Percentiles rank a stretch among this genome's conserved stretches.
Evolutionary conservation across 2,888 invertebrate species (phyloP).

Genomic region (Agrochola lychnidis): DNA sequence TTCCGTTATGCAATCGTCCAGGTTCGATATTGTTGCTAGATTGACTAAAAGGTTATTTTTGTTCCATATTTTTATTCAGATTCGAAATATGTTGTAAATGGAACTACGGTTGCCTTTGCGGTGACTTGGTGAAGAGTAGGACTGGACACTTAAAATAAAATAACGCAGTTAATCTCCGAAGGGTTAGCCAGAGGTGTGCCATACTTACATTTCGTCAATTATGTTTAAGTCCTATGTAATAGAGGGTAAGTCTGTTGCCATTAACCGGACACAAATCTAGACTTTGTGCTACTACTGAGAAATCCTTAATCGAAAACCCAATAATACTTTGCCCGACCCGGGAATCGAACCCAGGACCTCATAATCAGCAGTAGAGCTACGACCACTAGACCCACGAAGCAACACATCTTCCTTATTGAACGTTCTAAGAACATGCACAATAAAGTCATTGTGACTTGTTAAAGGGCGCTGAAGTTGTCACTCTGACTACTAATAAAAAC

Average conservation of each 20-base stretch:
- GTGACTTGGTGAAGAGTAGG: background rate
- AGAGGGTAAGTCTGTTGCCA: too few species aligned
- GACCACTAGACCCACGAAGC: too few species aligned
- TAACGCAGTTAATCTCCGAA: too few species aligned
- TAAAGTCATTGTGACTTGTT: background rate
- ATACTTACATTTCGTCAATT: too few species aligned
- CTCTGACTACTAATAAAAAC: background rate
- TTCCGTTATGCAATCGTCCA: slow-evolving; percentile 21
- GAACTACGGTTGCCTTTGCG: background rate
- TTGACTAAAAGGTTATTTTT: slow-evolving; percentile 5
- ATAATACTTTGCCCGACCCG: background rate
- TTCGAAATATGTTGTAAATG: background rate
- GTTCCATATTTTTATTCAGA: background rate
- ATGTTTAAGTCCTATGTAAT: too few species aligned
- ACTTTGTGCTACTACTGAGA: background rate
- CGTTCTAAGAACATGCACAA: background rate
- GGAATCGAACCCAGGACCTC: background rate
- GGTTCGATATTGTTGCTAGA: background rate
- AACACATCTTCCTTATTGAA: background rate
- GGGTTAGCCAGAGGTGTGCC: too few species aligned
- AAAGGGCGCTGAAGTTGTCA: background rate
- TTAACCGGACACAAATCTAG: too few species aligned
- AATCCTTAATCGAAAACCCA: background rate
- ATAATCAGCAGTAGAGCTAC: background rate
- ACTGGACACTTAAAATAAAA: too few species aligned